Evolutionary conservation across 2,113 vertebrate species (phyloP), one percentile per base, ranked within the genome.

Genomic region (Carlito syrichta): DNA sequence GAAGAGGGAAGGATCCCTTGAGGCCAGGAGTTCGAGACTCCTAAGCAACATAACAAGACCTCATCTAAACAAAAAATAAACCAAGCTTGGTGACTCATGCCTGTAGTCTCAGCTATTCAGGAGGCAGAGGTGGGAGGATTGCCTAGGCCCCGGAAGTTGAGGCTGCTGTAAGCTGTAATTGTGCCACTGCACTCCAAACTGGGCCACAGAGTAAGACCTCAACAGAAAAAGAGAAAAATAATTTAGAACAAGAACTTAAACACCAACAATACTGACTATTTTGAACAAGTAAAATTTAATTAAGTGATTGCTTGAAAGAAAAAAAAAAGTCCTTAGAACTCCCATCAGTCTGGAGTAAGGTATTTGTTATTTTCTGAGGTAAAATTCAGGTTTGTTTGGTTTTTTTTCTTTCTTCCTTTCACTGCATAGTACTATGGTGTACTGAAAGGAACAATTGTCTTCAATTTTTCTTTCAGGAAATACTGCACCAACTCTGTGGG

Each of bases 371-470:
- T 92, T 98, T 97, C 97, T 89, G 95, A 98, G 73, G 86, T 96
- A 92, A 98, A 98, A 98, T 97, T 23, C 78, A 94, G 86, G 74
- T 8, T n/a, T n/a, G n/a, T n/a, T n/a, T n/a, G n/a, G n/a, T n/a
- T n/a, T 10, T 0, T 25, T 20, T 43, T 62, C 85, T 56, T 40
- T 56, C 5, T n/a, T 19, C 86, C 74, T 89, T 50, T 83, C 27
- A 94, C 20, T 52, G 83, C 82, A 66, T 68, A 86, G 60, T 85
- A 71, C 77, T 95, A 76, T 79, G 78, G 77, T 97, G 92, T 86
- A 93, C 96, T 98, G 97, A 98, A 98, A 98, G 97, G 81, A 95
- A 97, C 97, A 98, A 98, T 98, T 98, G 97, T 98, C 98, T 98
- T 97, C 94, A 87, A 58, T 96, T 97, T 98, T 97, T 98, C 94